These are phyloP conservation scores for Papilio dardanus DNA, from an alignment of 1,140 invertebrate species.

Conservation along the genomic window DNA sequence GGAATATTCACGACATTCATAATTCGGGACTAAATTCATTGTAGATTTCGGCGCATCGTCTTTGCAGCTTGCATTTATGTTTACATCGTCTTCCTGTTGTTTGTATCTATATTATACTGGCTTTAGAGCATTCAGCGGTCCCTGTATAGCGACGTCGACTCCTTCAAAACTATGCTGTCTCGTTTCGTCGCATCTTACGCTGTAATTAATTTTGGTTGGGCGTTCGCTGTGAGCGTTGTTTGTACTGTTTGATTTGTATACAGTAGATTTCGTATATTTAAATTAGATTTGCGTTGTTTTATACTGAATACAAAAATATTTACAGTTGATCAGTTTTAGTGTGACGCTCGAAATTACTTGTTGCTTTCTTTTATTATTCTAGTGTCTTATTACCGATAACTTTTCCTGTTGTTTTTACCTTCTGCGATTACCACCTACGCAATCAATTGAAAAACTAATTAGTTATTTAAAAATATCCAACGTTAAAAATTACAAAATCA, in stretches of 20 bases:
- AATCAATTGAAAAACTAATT: too few relatives aligned
- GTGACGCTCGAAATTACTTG: too few relatives aligned
- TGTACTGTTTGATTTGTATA: conserved; percentile 9
- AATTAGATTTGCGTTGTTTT: background rate
- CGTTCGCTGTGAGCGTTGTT: background rate
- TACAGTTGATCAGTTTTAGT: background rate
- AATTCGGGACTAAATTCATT: background rate
- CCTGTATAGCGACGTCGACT: background rate
- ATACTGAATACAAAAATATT: background rate
- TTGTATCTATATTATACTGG: background rate
- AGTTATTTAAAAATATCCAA: too few relatives aligned
- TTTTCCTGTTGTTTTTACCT: too few relatives aligned
- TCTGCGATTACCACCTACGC: too few relatives aligned
- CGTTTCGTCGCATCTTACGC: conserved; percentile 10
- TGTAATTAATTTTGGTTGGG: conserved; percentile 23
- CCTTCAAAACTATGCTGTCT: conserved; percentile 21
- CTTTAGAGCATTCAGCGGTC: background rate
- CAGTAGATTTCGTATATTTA: background rate
- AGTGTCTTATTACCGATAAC: too few relatives aligned
- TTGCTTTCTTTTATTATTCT: too few relatives aligned
- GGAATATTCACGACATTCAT: background rate
- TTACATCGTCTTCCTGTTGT: background rate
- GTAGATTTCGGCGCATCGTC: conserved; percentile 1
- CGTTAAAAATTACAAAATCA: too few relatives aligned
- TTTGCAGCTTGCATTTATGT: background rate